Evolutionary conservation across 1,140 invertebrate species (phyloP), one percentile per base, ranked within the genome.

Genomic region (Kradibia gibbosae): DNA sequence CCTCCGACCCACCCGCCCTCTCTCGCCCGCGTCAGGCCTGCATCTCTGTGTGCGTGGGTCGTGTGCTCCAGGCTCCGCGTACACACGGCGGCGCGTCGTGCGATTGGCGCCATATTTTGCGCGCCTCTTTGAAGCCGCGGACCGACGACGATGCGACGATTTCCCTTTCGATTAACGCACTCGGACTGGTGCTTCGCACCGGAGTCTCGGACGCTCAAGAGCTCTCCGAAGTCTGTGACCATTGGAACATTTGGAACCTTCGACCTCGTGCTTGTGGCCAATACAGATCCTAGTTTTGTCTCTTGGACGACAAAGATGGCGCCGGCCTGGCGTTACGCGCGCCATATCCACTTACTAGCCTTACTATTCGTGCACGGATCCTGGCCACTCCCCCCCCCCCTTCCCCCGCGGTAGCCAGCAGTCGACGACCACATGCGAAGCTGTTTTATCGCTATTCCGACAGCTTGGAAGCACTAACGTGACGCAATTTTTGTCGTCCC

Each of bases 241-340:
- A n/a, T n/a, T n/a, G n/a, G n/a, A n/a, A n/a, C n/a, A n/a, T n/a
- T n/a, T n/a, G n/a, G n/a, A n/a, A n/a, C n/a, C n/a, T n/a, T n/a
- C n/a, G n/a, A n/a, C n/a, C n/a, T n/a, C n/a, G n/a, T n/a, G n/a
- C n/a, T n/a, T n/a, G 17, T 48, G 8, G 10, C 5, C 50, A 53
- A 53, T 53, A 3, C 70, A 36, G 70, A 48, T 28, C 28, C 17
- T 85, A n/a, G n/a, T n/a, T n/a, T n/a, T n/a, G n/a, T n/a, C n/a
- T n/a, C n/a, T n/a, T n/a, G n/a, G n/a, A 78, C 83, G 72, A 72
- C 74, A 82, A 84, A 84, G 83, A 89, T 90, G 89, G 89, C 89
- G 86, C 85, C 88, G 82, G 79, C 86, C 87, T 86, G 87, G 82
- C 79, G 84, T 87, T 87, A 87, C 88, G 88, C 88, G 88, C 89